Evolutionary conservation across 2,888 invertebrate genomes (phyloP).

Genomic region (Eupithecia pulchellata): DNA sequence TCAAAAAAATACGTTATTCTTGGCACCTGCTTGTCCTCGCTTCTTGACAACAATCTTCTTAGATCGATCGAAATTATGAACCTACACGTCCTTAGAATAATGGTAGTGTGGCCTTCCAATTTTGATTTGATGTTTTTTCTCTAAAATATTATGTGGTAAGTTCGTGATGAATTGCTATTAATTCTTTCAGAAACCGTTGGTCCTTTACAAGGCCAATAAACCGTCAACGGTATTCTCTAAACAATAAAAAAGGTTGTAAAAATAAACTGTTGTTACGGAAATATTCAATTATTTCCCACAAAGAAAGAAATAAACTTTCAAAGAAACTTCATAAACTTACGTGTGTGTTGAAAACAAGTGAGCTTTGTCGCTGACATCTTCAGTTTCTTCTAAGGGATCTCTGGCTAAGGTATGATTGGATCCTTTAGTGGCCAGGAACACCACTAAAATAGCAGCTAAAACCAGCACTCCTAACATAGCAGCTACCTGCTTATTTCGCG

Average conservation of each 20-base stretch:
- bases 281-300: neutral
- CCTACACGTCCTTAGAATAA: no score
- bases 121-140: no score
- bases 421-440: slow-evolving; percentile 68
- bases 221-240: slow-evolving; percentile 23
- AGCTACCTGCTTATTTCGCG: slow-evolving; percentile 73
- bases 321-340: slow-evolving; percentile 53
- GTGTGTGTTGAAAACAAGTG: slow-evolving; percentile 71
- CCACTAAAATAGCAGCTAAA: slow-evolving; percentile 68
- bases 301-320: neutral
- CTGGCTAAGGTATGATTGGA: slow-evolving; percentile 52
- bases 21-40: no score
- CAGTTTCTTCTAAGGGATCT: slow-evolving; percentile 60
- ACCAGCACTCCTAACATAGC: slow-evolving; percentile 75
- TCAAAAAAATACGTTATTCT: no score
- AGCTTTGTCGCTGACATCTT: slow-evolving; percentile 70
- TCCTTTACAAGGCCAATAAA: slow-evolving; percentile 31
- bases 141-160: neutral
- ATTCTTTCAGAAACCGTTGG: slow-evolving; percentile 26
- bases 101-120: no score
- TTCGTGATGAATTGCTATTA: slow-evolving; percentile 30
- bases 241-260: slow-evolving; percentile 25
- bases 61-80: no score
- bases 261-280: neutral
- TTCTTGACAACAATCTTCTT: no score